Evolutionary conservation across 2,113 vertebrate species (phyloP), one percentile per base, ranked within the genome.

Genomic region (Peromyscus polionotus): DNA sequence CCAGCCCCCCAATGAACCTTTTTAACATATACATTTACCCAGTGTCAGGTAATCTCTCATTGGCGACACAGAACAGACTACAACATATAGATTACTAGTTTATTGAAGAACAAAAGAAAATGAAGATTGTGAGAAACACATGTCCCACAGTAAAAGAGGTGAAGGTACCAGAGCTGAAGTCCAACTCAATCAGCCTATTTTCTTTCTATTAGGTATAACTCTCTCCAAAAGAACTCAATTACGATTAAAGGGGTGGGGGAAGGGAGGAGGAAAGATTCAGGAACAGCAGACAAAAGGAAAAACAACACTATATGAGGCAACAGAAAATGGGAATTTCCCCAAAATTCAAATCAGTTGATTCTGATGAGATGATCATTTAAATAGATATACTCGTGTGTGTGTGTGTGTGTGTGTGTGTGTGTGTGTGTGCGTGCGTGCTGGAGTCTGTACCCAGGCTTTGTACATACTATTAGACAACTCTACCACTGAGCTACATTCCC

Each of bases 301-400:
- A 45, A 57, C 51, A 45, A 61, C 51, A 76, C 1, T 65, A 19
- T 48, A 59, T 22, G 31, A 68, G 26, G n/a, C 39, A 94, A 54
- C 1, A 79, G 28, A 86, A 88, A 45, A 81, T 2, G 4, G 63
- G 76, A 94, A 57, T 79, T 89, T 93, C 97, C 94, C 61, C 33
- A 68, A 90, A 94, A 73, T 67, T 59, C 75, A 90, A 90, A 91
- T 79, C 87, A 94, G 42, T 81, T 72, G 48, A 80, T 92, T 92
- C 57, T 80, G 45, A 20, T 93, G 83, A 93, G 8, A 75, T 51
- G 5, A 93, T 57, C n/a, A 59, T 79, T 96, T 93, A 87, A 95
- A 94, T 24, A 7, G 26, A 72, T 72, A 39, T 57, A 33, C 7
- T 17, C 39, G 39, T 42, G 17, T 54, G 5, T 54, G 16, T 79